A percentile compares a stretch with the other conserved stretches of the same genome.
These are phyloP conservation scores for Uropetala carovei DNA, from an alignment of 2,888 invertebrate genomes.

Conservation along the genomic window DNA sequence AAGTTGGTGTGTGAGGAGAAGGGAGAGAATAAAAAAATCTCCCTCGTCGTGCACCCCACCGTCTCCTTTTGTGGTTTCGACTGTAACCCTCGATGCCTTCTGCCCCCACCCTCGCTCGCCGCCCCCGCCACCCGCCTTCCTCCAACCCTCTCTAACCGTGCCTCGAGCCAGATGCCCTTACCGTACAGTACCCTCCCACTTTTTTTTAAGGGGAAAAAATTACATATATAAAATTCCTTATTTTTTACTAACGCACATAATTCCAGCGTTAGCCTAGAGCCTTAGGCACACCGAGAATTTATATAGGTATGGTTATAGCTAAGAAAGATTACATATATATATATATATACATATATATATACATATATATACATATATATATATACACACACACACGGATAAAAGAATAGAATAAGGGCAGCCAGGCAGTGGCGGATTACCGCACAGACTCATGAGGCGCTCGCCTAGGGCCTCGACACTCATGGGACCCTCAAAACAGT, in stretches of 20 bases:
- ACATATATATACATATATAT: too few species aligned
- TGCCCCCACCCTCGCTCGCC: not conserved
- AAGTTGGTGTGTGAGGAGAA: not conserved
- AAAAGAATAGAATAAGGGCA: not conserved
- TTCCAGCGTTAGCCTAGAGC: conserved; percentile 57
- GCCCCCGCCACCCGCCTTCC: not conserved
- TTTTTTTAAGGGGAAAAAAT: conserved; percentile 40
- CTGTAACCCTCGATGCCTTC: not conserved
- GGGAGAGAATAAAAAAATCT: not conserved
- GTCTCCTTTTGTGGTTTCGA: not conserved
- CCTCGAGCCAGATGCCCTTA: conserved; percentile 41
- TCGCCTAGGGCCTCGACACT: too few species aligned
- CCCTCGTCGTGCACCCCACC: not conserved
- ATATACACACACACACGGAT: not conserved
- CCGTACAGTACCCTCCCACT: not conserved
- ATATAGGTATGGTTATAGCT: not conserved
- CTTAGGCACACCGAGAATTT: conserved; percentile 35
- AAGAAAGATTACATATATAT: too few species aligned
- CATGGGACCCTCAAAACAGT: too few species aligned
- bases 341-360: too few species aligned
- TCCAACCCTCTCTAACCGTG: not conserved
- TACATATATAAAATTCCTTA: conserved; percentile 49
- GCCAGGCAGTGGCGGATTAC: too few species aligned
- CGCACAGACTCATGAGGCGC: too few species aligned
- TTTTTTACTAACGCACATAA: conserved; percentile 49